A percentile compares a stretch with the other conserved stretches of the same genome.
Evolutionary conservation across 1,140 invertebrate species (phyloP).

Genomic region (Hestina assimilis): DNA sequence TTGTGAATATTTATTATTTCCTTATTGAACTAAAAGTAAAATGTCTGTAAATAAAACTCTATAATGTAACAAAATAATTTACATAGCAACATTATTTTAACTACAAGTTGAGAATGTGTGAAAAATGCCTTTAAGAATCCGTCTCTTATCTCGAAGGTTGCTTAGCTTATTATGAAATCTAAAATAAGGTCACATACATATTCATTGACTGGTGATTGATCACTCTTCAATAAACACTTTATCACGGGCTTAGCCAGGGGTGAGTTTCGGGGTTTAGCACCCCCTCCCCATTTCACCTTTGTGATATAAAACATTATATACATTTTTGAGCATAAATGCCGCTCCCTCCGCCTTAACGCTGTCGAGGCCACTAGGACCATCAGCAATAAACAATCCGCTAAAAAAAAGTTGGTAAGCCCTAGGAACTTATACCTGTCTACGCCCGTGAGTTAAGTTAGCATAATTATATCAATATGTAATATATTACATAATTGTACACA

Average conservation of each 20-base stretch:
- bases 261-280: too few species aligned
- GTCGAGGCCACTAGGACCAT: too few species aligned
- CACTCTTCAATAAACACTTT: conserved; percentile 3
- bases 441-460: too few species aligned
- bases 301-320: too few species aligned
- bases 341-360: too few species aligned
- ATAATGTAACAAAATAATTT: not conserved
- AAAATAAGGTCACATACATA: conserved; percentile 21
- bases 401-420: too few species aligned
- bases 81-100: not conserved
- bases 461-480: not conserved
- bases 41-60: not conserved
- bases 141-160: conserved; percentile 9
- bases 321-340: too few species aligned
- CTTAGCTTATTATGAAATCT: conserved; percentile 6
- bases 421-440: too few species aligned
- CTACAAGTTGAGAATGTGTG: not conserved
- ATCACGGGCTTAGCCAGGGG: too few species aligned
- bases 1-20: not conserved
- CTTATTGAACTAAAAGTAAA: not conserved
- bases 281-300: too few species aligned
- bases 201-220: conserved; percentile 16
- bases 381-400: too few species aligned
- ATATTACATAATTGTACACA: conserved; percentile 1
- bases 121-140: not conserved